A percentile compares a stretch with the other conserved stretches of the same genome.
Conservation (phyloP, 1,140 invertebrate species). For the Drosophila mayri region DNA sequence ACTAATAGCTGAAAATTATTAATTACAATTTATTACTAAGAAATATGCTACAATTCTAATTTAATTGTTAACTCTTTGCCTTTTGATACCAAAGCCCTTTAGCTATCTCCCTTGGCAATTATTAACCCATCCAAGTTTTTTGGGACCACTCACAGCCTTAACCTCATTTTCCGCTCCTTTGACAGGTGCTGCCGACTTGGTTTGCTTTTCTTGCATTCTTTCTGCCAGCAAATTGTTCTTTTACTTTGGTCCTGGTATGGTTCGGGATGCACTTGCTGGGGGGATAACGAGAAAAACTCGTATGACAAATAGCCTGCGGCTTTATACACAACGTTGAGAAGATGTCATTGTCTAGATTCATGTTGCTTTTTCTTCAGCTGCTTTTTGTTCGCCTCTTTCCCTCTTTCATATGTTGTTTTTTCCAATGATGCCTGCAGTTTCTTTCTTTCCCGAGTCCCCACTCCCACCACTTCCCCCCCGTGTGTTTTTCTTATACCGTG, state of each 20-base stretch:
- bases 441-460: constrained; percentile 10
- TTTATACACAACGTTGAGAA: constrained; percentile 68
- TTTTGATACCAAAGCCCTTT: too few species aligned
- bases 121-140: constrained; percentile 20
- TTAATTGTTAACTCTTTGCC: not conserved
- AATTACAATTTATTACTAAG: not conserved
- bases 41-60: not conserved
- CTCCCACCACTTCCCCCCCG: not conserved
- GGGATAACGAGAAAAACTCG: constrained; percentile 56
- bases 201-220: constrained; percentile 29
- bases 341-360: constrained; percentile 69
- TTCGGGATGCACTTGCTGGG: constrained; percentile 31
- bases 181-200: constrained; percentile 38
- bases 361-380: constrained; percentile 49
- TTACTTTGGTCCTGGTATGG: constrained; percentile 27
- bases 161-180: constrained; percentile 50
- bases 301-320: constrained; percentile 68
- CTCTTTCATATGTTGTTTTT: constrained; percentile 35
- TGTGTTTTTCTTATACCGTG: constrained; percentile 22
- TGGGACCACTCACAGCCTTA: constrained; percentile 32
- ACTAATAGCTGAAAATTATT: not conserved
- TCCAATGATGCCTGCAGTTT: constrained; percentile 35
- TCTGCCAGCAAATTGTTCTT: constrained; percentile 36
- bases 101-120: constrained; percentile 3
- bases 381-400: constrained; percentile 25